phyloP scores from a whole-genome alignment of 2,888 invertebrate genomes.

The Alviniconcha strummeri region DNA sequence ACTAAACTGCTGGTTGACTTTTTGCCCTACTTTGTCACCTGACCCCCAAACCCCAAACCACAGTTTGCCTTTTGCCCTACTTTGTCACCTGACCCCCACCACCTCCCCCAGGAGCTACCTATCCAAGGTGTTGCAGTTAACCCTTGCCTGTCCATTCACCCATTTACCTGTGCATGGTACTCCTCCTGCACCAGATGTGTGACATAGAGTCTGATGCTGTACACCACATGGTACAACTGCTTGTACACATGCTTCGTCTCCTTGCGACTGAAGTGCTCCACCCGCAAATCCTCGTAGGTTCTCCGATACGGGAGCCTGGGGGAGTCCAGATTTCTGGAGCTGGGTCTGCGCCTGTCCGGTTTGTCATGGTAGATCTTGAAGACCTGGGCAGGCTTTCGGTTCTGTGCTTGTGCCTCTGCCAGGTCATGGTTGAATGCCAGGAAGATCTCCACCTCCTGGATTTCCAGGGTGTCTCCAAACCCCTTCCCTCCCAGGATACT shows the following conservation, averaged over 20 bases:
- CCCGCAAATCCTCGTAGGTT: slow-evolving; percentile 1
- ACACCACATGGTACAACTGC: slow-evolving; percentile 33
- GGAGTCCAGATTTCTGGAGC: not conserved
- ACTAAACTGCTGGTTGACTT: too few species aligned
- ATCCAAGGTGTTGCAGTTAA: too few species aligned
- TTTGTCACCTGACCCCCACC: too few species aligned
- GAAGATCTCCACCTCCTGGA: not conserved
- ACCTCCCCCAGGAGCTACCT: too few species aligned
- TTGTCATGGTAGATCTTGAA: not conserved
- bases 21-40: too few species aligned
- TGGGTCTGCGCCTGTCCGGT: not conserved
- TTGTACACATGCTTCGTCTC: slow-evolving; percentile 38
- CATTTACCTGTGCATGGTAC: not conserved
- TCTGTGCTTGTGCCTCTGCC: not conserved
- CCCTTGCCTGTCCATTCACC: too few species aligned
- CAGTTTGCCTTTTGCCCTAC: too few species aligned
- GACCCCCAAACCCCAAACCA: too few species aligned
- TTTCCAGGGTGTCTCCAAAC: not conserved
- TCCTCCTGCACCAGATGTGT: not conserved
- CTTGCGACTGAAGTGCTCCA: slow-evolving; percentile 30
- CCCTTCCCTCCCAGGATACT: slow-evolving; percentile 6
- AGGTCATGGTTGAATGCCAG: slow-evolving; percentile 11
- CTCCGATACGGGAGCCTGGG: not conserved
- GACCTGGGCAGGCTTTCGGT: not conserved
- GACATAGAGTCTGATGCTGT: not conserved